phyloP scores from a whole-genome alignment of 2,113 vertebrate species.

The Ammospiza nelsoni region DNA sequence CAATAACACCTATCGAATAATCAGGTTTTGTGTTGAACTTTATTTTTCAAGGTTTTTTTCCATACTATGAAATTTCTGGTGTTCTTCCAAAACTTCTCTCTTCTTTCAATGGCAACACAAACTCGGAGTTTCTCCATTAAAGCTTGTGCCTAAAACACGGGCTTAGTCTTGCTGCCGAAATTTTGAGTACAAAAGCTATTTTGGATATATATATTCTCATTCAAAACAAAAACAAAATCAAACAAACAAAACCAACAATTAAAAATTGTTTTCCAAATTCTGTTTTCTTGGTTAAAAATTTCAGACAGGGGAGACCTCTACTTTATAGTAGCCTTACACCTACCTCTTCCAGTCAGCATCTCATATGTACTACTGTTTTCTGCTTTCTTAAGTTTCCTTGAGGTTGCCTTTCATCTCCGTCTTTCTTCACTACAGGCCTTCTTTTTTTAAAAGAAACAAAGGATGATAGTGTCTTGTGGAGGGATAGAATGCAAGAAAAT shows the following conservation, averaged over 20 bases:
- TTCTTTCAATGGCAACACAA: neutral
- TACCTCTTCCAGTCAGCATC: neutral
- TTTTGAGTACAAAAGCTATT: neutral
- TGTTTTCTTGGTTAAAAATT: neutral
- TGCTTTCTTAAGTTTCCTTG: neutral
- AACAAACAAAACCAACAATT: accelerated
- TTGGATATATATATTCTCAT: neutral
- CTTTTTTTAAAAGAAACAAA: neutral
- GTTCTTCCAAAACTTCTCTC: neutral
- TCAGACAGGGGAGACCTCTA: neutral
- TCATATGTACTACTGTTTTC: neutral
- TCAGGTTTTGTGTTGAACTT: neutral
- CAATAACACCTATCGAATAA: neutral
- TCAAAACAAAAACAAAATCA: neutral
- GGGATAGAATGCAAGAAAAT: too few relatives aligned
- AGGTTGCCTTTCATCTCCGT: neutral
- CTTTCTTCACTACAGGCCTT: neutral
- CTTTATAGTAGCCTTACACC: neutral
- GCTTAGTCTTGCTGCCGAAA: neutral
- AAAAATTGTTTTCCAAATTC: neutral
- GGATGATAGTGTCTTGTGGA: neutral
- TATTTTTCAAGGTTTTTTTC: neutral
- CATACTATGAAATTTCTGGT: neutral
- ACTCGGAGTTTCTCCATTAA: neutral
- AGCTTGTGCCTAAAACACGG: neutral